A percentile compares a stretch with the other conserved stretches of the same genome.
Evolutionary conservation across 2,797 vertebrate genomes (phyloP).

Genomic region (Agapornis canus): DNA sequence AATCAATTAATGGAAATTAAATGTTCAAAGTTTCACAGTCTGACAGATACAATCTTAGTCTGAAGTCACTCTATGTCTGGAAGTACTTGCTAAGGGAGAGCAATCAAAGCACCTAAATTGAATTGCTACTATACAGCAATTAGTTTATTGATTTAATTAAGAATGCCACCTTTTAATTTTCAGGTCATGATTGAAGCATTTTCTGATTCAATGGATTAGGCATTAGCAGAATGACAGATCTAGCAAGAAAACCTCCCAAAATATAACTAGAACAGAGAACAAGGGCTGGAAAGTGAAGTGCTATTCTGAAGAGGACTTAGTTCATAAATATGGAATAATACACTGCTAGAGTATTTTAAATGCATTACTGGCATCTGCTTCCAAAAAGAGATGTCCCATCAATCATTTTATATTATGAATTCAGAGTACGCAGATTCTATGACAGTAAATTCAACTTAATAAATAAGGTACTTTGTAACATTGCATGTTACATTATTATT

Average conservation of each 20-base stretch:
- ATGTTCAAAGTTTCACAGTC: slow-evolving; percentile 88
- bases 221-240: slow-evolving; percentile 73
- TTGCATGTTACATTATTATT: slow-evolving; percentile 44
- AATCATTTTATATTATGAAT: slow-evolving; percentile 63
- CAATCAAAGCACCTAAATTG: slow-evolving; percentile 92
- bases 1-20: slow-evolving; percentile 98
- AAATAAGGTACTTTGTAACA: slow-evolving; percentile 44
- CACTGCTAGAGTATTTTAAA: slow-evolving; percentile 51
- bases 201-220: slow-evolving; percentile 78
- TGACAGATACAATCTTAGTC: slow-evolving; percentile 88
- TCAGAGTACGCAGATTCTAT: slow-evolving; percentile 42
- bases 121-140: slow-evolving; percentile 94
- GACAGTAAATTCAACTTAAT: slow-evolving; percentile 61
- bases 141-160: slow-evolving; percentile 99
- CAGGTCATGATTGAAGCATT: slow-evolving; percentile 86
- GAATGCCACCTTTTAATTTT: slow-evolving; percentile 93
- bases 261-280: slow-evolving; percentile 31
- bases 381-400: slow-evolving; percentile 63
- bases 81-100: slow-evolving; percentile 86
- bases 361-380: slow-evolving; percentile 62
- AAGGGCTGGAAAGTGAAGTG: neutral
- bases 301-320: slow-evolving; percentile 34
- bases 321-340: slow-evolving; percentile 69
- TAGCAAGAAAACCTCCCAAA: slow-evolving; percentile 53
- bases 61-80: slow-evolving; percentile 84